Evolutionary conservation across 2,113 vertebrate genomes (phyloP).

Genomic region (Chamaea fasciata): DNA sequence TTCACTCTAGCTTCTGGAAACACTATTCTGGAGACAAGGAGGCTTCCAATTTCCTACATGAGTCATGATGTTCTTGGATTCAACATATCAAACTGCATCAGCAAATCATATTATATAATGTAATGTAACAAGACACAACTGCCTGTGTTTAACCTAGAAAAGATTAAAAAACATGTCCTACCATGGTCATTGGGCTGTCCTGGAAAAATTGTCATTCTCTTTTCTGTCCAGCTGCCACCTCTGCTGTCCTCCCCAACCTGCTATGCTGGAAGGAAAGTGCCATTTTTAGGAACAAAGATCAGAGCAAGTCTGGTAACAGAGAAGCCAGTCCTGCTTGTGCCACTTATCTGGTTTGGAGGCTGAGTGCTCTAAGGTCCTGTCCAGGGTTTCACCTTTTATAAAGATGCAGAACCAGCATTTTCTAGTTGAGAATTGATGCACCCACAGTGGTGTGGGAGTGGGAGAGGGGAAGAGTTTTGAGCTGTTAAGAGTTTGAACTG

Average conservation of each 20-base stretch:
- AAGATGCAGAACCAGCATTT: background rate
- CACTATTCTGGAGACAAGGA: background rate
- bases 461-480: background rate
- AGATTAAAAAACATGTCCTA: slow-evolving; percentile 44
- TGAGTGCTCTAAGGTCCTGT: background rate
- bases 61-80: slow-evolving; percentile 60
- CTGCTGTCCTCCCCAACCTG: background rate
- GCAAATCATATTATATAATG: slow-evolving; percentile 55
- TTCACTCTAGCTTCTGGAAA: slow-evolving; percentile 36
- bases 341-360: background rate
- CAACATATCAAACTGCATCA: slow-evolving; percentile 48
- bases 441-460: background rate
- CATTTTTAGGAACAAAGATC: background rate
- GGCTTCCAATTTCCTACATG: slow-evolving; percentile 53
- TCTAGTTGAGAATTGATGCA: background rate
- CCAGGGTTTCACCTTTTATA: background rate
- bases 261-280: background rate
- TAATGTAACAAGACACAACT: slow-evolving; percentile 57
- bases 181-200: background rate
- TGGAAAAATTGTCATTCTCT: background rate
- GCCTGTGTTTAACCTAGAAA: slow-evolving; percentile 57
- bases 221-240: background rate
- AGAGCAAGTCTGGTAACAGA: background rate
- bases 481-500: background rate
- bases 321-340: background rate